These are phyloP conservation scores for Chrysomela aeneicollis DNA, from an alignment of 2,888 invertebrate genomes.

Conservation along the genomic window DNA sequence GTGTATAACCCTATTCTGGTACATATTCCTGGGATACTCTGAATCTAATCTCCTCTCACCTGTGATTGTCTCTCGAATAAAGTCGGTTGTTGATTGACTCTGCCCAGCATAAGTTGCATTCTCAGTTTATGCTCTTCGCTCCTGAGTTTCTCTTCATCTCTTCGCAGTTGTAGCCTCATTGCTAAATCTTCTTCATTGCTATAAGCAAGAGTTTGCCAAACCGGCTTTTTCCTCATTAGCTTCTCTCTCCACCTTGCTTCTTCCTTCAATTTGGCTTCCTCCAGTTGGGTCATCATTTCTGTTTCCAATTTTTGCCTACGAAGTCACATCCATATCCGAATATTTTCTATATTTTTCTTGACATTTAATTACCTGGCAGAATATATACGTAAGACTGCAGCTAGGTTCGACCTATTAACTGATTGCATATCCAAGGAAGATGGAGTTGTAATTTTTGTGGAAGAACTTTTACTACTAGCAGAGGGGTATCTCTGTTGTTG, in stretches of 20 bases:
- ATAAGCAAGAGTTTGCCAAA: slow-evolving; percentile 74
- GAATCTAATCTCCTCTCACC: slow-evolving; percentile 54
- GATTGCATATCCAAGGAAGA: slow-evolving; percentile 60
- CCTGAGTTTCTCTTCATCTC: slow-evolving; percentile 73
- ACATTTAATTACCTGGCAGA: slow-evolving; percentile 62
- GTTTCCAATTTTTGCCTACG: slow-evolving; percentile 68
- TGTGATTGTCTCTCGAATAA: slow-evolving; percentile 75
- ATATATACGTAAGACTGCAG: slow-evolving; percentile 72
- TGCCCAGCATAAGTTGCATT: slow-evolving; percentile 76
- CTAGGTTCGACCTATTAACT: slow-evolving; percentile 70
- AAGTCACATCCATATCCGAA: neutral
- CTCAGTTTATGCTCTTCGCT: slow-evolving; percentile 73
- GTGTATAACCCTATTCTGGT: too few species aligned
- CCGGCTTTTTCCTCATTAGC: slow-evolving; percentile 69
- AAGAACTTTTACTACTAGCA: slow-evolving; percentile 53
- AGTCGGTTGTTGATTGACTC: slow-evolving; percentile 75
- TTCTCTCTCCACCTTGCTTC: slow-evolving; percentile 69
- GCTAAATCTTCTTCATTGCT: slow-evolving; percentile 74
- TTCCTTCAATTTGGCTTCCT: slow-evolving; percentile 68
- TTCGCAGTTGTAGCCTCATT: slow-evolving; percentile 70
- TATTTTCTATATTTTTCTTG: neutral
- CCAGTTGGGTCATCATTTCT: slow-evolving; percentile 67
- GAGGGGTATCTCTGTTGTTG: slow-evolving; percentile 46
- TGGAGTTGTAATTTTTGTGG: slow-evolving; percentile 53
- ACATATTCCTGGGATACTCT: too few species aligned